Base-by-base conservation (phyloP, 2,797 vertebrate genomes). In the Dromococcyx pavoninus region DNA sequence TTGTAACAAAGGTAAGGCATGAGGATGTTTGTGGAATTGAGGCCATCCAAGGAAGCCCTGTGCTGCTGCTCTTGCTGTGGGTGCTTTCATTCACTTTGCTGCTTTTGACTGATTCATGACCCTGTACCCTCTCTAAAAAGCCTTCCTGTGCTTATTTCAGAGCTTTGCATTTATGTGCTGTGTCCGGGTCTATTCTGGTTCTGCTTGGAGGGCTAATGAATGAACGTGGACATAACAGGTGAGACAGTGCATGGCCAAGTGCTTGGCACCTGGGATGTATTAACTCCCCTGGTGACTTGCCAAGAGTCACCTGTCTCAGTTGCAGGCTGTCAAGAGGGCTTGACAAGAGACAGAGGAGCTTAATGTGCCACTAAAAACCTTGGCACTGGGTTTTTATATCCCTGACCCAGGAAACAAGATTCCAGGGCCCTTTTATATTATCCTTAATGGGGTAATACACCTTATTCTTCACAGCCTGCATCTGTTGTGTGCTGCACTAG, bases 301-400 rank as follows among this genome's bases (percentile, higher is more conserved):
- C 92, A 96, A 94, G 89, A 89, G 48, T 64, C 56, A 86, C 91
- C 93, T 92, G 89, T 94, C 94, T 95, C 61, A 39, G 56, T 88
- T 3, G 1, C 76, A 84, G 70, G 48, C 86, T 86, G 61, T 96
- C 93, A 91, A 91, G 73, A 76, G 93, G 54, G 58, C 35, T 93
- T 94, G 90, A 95, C 80, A 88, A 73, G 53, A 87, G 94, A 81
- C 27, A 50, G 61, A 48, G 66, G 21, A 95, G 77, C 60, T 93
- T 91, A 93, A 90, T 41, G 88, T 79, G 50, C 71, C 65, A 69
- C 90, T 91, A 44, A 90, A 93, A 93, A 30, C 6, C 62, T 86
- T 92, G 93, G 75, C 83, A 85, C 41, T 0, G 6, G 18, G 7
- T 72, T 92, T 94, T 93, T 64, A 22, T 27, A 56, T 70, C 71